Evolutionary conservation across 2,113 vertebrate species (phyloP), one percentile per base, ranked within the genome.

Genomic region (Stigmatopora nigra): DNA sequence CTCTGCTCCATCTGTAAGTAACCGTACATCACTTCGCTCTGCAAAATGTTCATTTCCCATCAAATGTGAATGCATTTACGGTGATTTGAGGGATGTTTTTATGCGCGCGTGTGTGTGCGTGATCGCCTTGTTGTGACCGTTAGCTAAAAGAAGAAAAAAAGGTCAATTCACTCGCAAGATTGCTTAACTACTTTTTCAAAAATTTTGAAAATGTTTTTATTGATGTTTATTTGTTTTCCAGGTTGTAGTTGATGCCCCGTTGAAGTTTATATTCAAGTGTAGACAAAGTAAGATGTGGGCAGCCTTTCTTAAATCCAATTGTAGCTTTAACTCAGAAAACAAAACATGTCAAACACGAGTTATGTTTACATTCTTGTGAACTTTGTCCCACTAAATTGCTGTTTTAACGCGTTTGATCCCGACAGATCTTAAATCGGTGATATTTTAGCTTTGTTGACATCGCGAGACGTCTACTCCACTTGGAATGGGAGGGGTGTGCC

Each of bases 1-100:
- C 62, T 45, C 60, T 53, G 19, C 66, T 60, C 4, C 63, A 25
- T 11, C 7, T 9, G 86, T 88, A 74, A 88, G 86, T 88, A 31
- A 31, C 25, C 25, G 25, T 64, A 36, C 13, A 16, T 7, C 1
- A 1, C 31, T 60, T 0, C 20, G 19, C 19, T 63, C 25, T 67
- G 20, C 22, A 7, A 16, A 0, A 2, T 19, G 48, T 41, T 14
- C 66, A 47, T 44, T 13, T 15, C 16, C 11, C 55, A 7, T 3
- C 12, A 67, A 64, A 14, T 16, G 4, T 17, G 15, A 1, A 56
- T 48, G 47, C n/a, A 69, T 71, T 76, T 55, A 9, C 52, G 46
- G 36, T 38, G 70, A 62, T 68, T 64, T 9, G 15, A 44, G 60
- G 46, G 45, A 14, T 67, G 48, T 67, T 57, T 72, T 53, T 2